Evolutionary conservation across 2,113 vertebrate species (phyloP), one percentile per base, ranked within the genome.

Genomic region (Anolis carolinensis): DNA sequence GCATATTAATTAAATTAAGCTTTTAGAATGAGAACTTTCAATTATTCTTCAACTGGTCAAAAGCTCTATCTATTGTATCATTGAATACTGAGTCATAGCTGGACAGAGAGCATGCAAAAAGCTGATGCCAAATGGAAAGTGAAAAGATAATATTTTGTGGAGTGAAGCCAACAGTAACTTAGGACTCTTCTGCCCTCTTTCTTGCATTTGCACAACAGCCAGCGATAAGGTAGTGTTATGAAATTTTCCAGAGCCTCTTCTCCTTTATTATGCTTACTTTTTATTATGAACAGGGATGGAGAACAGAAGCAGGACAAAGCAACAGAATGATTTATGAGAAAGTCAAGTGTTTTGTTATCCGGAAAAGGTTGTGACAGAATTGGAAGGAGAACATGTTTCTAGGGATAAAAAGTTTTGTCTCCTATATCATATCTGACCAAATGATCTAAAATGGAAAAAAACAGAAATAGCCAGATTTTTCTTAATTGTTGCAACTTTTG

Each of bases 291-390:
- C 48, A 82, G 52, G 50, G 20, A 73, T 50, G 48, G 48, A 82
- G 50, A 59, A 55, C 50, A 82, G 67, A 71, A 55, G 68, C 81
- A 82, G 23, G 13, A 59, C 48, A 82, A 72, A 72, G n/a, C n/a
- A 82, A 21, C 32, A 36, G 48, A 23, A 30, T 52, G 81, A 82
- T 72, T 82, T 82, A 82, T 82, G 81, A 82, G 50, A 72, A 55
- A 36, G 67, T 23, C 30, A 48, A 52, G 48, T 55, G 32, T 59
- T 44, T 39, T 16, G 13, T 48, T 48, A 72, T n/a, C 11, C 36
- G 32, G 50, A 59, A 27, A 55, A 59, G 50, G 7, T 27, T 50
- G 65, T 82, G 50, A 73, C 9, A 82, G 67, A 72, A 71, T 10
- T 39, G 32, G 27, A 39, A 36, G 68, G 13, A 67, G 25, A 81